Conservation (phyloP, 2,888 invertebrate species). For the Polylopha cassiicola region DNA sequence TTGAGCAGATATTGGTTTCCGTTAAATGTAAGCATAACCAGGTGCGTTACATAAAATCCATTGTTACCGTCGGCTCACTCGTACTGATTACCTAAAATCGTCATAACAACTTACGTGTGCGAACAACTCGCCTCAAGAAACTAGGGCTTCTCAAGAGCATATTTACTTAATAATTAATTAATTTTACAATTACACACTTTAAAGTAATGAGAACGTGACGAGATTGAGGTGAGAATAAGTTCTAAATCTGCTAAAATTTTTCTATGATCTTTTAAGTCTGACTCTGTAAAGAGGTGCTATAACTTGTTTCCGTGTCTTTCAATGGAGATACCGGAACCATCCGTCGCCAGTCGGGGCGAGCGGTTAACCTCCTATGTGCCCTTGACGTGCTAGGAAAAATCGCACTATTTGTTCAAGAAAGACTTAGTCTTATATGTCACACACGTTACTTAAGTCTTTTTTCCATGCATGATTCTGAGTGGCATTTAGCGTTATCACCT, state of each 20-base stretch:
- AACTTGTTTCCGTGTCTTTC: slow-evolving; percentile 32
- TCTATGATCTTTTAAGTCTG: slow-evolving; percentile 17
- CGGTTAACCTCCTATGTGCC: slow-evolving; percentile 39
- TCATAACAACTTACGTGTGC: slow-evolving; percentile 40
- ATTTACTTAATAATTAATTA: too few relatives aligned
- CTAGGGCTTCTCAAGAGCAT: slow-evolving; percentile 17
- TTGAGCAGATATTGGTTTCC: slow-evolving; percentile 49
- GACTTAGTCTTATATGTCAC: too few relatives aligned
- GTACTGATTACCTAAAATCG: slow-evolving; percentile 32
- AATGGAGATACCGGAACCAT: slow-evolving; percentile 57
- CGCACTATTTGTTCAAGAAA: slow-evolving; percentile 12
- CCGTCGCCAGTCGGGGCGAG: slow-evolving; percentile 34
- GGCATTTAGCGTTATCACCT: too few relatives aligned
- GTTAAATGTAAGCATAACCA: slow-evolving; percentile 42
- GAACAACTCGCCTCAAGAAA: slow-evolving; percentile 23
- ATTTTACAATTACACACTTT: not conserved
- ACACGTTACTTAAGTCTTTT: too few relatives aligned
- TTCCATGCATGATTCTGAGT: too few relatives aligned
- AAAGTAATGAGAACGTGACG: slow-evolving; percentile 9
- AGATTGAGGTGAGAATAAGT: too few relatives aligned
- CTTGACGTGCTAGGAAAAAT: slow-evolving; percentile 36
- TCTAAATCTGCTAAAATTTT: too few relatives aligned
- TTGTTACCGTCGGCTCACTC: slow-evolving; percentile 38
- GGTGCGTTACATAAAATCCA: slow-evolving; percentile 53
- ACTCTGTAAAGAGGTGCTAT: slow-evolving; percentile 23